Conservation (phyloP, 2,888 invertebrate species). For the Geophilus truncorum region DNA sequence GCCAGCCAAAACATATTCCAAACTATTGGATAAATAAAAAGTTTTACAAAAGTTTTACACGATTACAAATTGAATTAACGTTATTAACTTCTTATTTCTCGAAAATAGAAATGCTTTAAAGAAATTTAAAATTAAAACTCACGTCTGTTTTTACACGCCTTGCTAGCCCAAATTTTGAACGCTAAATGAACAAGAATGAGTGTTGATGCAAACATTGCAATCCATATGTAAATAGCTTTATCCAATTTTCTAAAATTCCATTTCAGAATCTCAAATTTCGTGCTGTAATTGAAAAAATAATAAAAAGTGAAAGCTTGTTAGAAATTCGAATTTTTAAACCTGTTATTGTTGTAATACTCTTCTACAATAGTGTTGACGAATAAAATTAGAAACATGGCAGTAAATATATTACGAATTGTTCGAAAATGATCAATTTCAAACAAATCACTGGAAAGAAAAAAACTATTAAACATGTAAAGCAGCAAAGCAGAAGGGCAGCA, state of each 20-base stretch:
- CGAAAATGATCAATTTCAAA: slow-evolving; percentile 71
- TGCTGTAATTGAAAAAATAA: neutral
- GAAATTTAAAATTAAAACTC: no score
- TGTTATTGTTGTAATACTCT: neutral
- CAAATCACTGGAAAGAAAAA: slow-evolving; percentile 55
- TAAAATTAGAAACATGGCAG: slow-evolving; percentile 66
- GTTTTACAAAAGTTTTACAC: no score
- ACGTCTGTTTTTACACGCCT: neutral
- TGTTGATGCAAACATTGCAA: neutral
- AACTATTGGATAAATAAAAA: no score
- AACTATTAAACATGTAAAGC: no score
- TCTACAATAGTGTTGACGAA: slow-evolving; percentile 57
- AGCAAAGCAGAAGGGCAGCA: no score
- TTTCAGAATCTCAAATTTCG: neutral
- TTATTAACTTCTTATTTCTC: no score
- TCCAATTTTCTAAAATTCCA: neutral
- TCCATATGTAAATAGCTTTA: neutral
- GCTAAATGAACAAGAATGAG: neutral
- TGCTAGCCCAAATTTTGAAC: neutral
- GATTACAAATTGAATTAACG: no score
- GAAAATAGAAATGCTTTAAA: no score
- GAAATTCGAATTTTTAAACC: neutral
- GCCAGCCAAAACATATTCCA: slow-evolving; percentile 41
- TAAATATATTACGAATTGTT: slow-evolving; percentile 79
- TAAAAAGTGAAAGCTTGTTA: no score